Conservation (phyloP, 2,888 invertebrate genomes). For the Limnephilus rhombicus region DNA sequence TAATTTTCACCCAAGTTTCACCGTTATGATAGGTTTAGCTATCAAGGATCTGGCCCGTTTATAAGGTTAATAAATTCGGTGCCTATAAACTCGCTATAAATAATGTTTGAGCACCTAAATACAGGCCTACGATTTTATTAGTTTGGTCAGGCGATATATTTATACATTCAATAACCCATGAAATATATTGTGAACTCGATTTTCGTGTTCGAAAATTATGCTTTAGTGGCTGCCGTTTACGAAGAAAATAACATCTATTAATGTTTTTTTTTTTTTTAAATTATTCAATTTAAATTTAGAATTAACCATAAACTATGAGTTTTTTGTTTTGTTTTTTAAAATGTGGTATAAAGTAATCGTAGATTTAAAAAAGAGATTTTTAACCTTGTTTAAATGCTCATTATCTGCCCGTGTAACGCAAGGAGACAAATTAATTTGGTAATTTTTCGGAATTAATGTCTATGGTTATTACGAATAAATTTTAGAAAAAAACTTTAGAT, state of each 20-base stretch:
- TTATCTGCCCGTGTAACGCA: too few species aligned
- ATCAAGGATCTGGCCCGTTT: slow-evolving; percentile 44
- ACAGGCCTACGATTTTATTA: slow-evolving; percentile 61
- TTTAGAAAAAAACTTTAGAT: too few species aligned
- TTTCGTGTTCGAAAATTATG: slow-evolving; percentile 50
- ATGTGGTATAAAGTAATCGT: neutral
- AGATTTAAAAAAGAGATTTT: neutral
- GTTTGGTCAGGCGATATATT: slow-evolving; percentile 64
- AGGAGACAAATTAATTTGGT: too few species aligned
- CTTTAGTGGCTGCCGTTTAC: slow-evolving; percentile 5
- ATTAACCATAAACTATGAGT: neutral
- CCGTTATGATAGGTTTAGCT: slow-evolving; percentile 21
- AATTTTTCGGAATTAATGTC: too few species aligned
- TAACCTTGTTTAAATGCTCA: neutral
- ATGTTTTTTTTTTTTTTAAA: neutral
- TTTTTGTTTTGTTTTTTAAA: neutral
- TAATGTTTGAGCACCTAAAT: slow-evolving; percentile 54
- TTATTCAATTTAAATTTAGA: neutral
- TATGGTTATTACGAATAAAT: too few species aligned
- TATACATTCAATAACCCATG: slow-evolving; percentile 62
- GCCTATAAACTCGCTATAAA: slow-evolving; percentile 56
- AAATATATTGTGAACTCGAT: slow-evolving; percentile 58
- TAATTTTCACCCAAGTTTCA: neutral
- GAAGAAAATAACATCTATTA: slow-evolving; percentile 5
- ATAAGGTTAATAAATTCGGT: slow-evolving; percentile 59